Base-by-base conservation (phyloP, 2,113 vertebrate species). In the Zapornia atra region DNA sequence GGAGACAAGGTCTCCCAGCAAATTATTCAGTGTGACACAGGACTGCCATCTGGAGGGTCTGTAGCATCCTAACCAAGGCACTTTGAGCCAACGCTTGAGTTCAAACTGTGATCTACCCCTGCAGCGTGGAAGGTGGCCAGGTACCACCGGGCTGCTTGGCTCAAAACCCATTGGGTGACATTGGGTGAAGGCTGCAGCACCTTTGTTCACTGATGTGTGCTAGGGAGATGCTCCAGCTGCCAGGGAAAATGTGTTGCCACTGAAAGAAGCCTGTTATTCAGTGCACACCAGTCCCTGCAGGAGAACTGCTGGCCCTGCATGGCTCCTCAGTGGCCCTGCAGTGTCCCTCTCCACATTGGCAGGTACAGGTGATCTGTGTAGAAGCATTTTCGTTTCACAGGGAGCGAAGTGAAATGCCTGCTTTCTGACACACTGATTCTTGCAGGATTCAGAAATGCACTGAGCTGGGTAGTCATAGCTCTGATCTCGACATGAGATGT, bases 301-400 rank as follows among this genome's bases (percentile, higher is more conserved):
- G 16, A 56, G 22, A 48, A 36, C 0, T 0, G 12, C 21, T 72
- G 20, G 57, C n/a, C 29, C 29, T 50, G 29, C 21, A 5, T 12
- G 31, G 53, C n/a, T n/a, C 11, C 46, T 48, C 25, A 20, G 56
- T 40, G 24, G 18, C 14, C 28, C 40, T 69, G 25, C 33, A 59
- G 28, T 29, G 5, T 3, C 1, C 10, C n/a, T 42, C 26, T 70
- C 61, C 29, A 12, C 0, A 2, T 18, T 2, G 0, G 44, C n/a
- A 22, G 38, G 25, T 42, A 63, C 7, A 4, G 16, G 57, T n/a
- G 15, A 10, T 28, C 20, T 1, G 4, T 17, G 5, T 5, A 15
- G 19, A 88, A 71, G 19, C 8, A 29, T 44, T 79, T 10, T 26
- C 1, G 4, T 57, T 61, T 65, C 66, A 65, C 0, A 38, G 51